phyloP scores from a whole-genome alignment of 2,888 invertebrate species.

The Stegophylla sp. region DNA sequence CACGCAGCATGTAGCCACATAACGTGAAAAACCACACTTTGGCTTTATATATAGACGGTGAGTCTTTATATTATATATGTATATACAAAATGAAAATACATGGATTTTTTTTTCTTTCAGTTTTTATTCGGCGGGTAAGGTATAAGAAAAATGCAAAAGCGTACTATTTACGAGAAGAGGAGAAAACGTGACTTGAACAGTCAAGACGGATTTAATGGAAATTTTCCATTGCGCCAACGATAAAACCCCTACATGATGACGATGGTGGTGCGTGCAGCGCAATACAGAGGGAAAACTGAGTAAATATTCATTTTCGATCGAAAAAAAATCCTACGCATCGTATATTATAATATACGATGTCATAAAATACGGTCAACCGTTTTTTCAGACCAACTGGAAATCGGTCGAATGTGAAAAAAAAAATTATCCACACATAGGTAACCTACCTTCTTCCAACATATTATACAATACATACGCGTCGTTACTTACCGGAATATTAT shows the following conservation, averaged over 20 bases:
- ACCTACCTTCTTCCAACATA: no score
- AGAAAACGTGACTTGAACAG: conserved; percentile 56
- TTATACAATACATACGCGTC: not conserved
- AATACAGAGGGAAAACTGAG: not conserved
- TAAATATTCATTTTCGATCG: conserved; percentile 48
- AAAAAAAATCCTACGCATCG: not conserved
- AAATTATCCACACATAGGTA: not conserved
- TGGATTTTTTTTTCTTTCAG: conserved; percentile 28
- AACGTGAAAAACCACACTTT: conserved; percentile 38
- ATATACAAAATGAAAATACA: conserved; percentile 37
- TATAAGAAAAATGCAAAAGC: conserved; percentile 38
- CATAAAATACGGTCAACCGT: not conserved
- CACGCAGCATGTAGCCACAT: conserved; percentile 20
- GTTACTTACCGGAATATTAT: conserved; percentile 14
- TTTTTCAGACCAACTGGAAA: not conserved
- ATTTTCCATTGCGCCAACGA: conserved; percentile 48
- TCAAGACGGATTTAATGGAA: conserved; percentile 57
- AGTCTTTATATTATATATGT: not conserved
- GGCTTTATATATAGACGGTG: not conserved
- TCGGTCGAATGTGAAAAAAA: not conserved
- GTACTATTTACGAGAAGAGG: conserved; percentile 20
- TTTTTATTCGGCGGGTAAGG: conserved; percentile 14
- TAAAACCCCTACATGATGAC: conserved; percentile 21
- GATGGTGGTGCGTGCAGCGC: not conserved
- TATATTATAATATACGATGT: not conserved